A percentile compares a stretch with the other conserved stretches of the same genome.
phyloP scores from a whole-genome alignment of 2,888 invertebrate genomes.

The Cataglyphis livida region DNA sequence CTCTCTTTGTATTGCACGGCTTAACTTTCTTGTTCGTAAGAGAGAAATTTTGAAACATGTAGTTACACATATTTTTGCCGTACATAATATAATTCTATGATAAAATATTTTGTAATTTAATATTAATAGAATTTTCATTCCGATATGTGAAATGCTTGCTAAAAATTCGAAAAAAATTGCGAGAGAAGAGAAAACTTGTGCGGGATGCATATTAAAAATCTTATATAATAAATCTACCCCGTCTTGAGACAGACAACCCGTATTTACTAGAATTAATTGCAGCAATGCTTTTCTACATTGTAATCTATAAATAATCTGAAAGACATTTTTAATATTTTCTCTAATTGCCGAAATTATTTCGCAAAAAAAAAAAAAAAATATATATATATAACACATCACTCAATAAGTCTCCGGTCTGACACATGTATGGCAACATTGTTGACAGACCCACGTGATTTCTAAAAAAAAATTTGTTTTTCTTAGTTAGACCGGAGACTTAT shows the following conservation, averaged over 20 bases:
- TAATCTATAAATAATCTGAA: background rate
- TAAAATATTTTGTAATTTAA: constrained; percentile 12
- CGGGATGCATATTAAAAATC: constrained; percentile 33
- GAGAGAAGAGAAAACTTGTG: background rate
- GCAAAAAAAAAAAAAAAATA: background rate
- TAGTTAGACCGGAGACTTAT: too few species aligned
- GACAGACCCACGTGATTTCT: too few species aligned
- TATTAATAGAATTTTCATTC: background rate
- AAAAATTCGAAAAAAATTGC: constrained; percentile 27
- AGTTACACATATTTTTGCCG: background rate
- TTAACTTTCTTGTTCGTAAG: background rate
- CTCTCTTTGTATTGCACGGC: background rate
- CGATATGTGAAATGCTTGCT: constrained; percentile 35
- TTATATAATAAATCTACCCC: background rate
- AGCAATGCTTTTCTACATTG: background rate
- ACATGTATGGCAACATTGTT: too few species aligned
- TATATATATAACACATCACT: too few species aligned
- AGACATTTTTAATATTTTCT: background rate
- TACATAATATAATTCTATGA: background rate
- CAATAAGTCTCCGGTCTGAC: too few species aligned
- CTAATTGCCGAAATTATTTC: constrained; percentile 7
- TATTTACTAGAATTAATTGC: background rate
- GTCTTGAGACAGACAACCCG: background rate
- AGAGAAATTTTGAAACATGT: constrained; percentile 10
- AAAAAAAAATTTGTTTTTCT: too few species aligned